Base-by-base conservation (phyloP, 2,113 vertebrate species). In the Elephas maximus region DNA sequence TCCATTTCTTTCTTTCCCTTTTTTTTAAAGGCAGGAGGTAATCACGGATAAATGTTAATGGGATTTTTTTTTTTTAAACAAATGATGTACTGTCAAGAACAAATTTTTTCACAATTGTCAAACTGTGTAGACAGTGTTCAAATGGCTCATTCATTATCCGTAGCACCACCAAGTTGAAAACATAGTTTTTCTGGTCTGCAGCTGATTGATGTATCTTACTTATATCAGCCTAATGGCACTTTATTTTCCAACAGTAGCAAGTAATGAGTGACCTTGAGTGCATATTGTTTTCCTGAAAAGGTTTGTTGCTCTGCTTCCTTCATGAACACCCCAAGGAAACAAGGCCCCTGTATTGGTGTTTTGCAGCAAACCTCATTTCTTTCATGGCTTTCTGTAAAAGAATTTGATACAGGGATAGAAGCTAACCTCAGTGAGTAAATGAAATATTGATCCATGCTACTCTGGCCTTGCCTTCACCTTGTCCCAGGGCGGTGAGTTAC, bases 391-490 rank as follows among this genome's bases (percentile, higher is more conserved):
- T 99, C 98, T 98, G 98, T 99, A 99, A 99, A 98, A 99, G 99
- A 99, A 99, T 99, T 99, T 99, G 99, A 99, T 99, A 99, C 99
- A 99, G 99, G 99, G 99, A 99, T 98, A 98, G 99, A 99, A 99
- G 99, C 99, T 98, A 99, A 99, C 99, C 99, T 98, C 99, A 98
- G 99, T 98, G 99, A 99, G 99, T 99, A 99, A 99, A 99, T 99
- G 99, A 99, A 99, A 99, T 99, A 99, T 99, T 99, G 99, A 99
- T 99, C 99, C 98, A 96, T 98, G 98, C 99, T 99, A 98, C 99
- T 98, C 99, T 99, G 99, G 99, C 99, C 99, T 99, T 99, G 99
- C 99, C 99, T 99, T 99, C 99, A 99, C 99, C 99, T 99, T 99
- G 99, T 99, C 99, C 99, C 99, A 99, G 99, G 97, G 98, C 98